Conservation (phyloP, 2,888 invertebrate genomes). For the Clivina fossor region DNA sequence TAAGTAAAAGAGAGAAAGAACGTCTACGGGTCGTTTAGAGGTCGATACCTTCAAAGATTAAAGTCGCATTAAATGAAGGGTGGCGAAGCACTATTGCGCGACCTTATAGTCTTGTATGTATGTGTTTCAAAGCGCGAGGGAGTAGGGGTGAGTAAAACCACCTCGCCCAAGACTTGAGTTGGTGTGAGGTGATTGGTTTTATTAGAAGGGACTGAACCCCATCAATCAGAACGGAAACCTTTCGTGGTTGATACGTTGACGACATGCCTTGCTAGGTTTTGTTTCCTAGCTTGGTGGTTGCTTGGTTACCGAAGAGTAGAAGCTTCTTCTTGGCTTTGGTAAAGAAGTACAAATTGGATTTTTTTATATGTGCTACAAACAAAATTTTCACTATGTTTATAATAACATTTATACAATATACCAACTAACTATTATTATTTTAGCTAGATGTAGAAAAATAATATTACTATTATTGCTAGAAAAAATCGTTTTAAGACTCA, state of each 20-base stretch:
- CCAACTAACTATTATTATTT: too few relatives aligned
- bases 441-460: too few relatives aligned
- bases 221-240: constrained; percentile 41
- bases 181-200: constrained; percentile 40
- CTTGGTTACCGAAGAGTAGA: too few relatives aligned
- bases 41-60: constrained; percentile 36
- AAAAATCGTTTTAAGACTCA: too few relatives aligned
- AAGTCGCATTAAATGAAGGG: constrained; percentile 42
- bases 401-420: too few relatives aligned
- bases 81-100: constrained; percentile 38
- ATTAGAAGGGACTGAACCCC: constrained; percentile 40
- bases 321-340: too few relatives aligned
- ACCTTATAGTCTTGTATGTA: too few relatives aligned
- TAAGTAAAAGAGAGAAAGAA: background rate
- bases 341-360: too few relatives aligned
- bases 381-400: too few relatives aligned
- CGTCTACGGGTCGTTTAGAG: constrained; percentile 15
- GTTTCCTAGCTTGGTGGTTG: too few relatives aligned
- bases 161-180: constrained; percentile 15
- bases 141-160: constrained; percentile 25
- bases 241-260: constrained; percentile 20
- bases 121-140: background rate
- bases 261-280: constrained; percentile 1
- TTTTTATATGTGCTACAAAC: too few relatives aligned
- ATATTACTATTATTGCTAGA: too few relatives aligned